These are phyloP conservation scores for Panthera uncia DNA, from an alignment of 2,113 vertebrate genomes.

Conservation along the genomic window DNA sequence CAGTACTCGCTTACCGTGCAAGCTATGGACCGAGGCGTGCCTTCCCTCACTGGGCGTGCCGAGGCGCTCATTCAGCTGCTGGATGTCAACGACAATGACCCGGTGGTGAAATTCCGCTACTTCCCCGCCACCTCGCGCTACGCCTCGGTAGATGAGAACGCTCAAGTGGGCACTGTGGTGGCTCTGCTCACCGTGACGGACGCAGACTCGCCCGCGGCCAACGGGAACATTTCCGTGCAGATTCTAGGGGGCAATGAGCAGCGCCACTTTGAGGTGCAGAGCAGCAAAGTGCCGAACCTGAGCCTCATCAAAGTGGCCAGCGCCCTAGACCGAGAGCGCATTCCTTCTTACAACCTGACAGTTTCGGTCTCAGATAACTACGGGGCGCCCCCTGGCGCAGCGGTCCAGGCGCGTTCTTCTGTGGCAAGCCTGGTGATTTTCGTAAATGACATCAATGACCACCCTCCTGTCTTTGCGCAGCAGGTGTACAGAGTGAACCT, in stretches of 20 bases:
- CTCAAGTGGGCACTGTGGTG: slow-evolving; percentile 95
- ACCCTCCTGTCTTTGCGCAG: slow-evolving; percentile 95
- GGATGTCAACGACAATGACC: slow-evolving; percentile 98
- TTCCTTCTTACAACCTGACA: slow-evolving; percentile 97
- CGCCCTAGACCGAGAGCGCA: slow-evolving; percentile 94
- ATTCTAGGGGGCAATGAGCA: slow-evolving; percentile 98
- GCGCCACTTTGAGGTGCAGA: slow-evolving; percentile 96
- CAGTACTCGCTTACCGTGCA: slow-evolving; percentile 96
- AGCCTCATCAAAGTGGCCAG: slow-evolving; percentile 98
- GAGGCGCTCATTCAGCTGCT: slow-evolving; percentile 94
- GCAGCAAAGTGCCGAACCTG: slow-evolving; percentile 97
- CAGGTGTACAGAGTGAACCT: slow-evolving; percentile 92
- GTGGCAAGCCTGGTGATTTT: slow-evolving; percentile 97
- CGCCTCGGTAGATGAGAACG: slow-evolving; percentile 97
- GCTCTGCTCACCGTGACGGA: slow-evolving; percentile 96
- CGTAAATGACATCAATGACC: slow-evolving; percentile 98
- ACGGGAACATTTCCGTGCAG: slow-evolving; percentile 96
- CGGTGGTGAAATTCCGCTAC: slow-evolving; percentile 94
- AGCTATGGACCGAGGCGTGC: slow-evolving; percentile 92
- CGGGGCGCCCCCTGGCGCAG: slow-evolving; percentile 47
- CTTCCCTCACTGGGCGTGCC: slow-evolving; percentile 91
- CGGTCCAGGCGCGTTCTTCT: slow-evolving; percentile 89
- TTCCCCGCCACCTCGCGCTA: slow-evolving; percentile 96
- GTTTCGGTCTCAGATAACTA: slow-evolving; percentile 94
- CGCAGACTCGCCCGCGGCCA: slow-evolving; percentile 93